Conservation (phyloP, 2,888 invertebrate genomes). For the Zele albiditarsus region DNA sequence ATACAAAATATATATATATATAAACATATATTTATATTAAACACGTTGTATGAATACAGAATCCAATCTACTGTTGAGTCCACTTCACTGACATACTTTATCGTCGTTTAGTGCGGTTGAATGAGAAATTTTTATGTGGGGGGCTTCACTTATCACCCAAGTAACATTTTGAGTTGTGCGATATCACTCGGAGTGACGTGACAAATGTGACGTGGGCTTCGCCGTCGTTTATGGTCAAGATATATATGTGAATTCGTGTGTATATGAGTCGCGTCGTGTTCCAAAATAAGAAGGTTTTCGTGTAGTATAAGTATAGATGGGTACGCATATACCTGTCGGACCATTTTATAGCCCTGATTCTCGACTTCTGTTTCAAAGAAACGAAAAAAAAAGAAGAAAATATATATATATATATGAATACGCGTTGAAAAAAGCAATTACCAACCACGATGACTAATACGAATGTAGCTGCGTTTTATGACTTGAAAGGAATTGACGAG, state of each 20-base stretch:
- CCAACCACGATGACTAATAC: slow-evolving; percentile 1
- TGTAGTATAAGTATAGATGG: neutral
- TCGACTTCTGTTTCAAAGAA: slow-evolving; percentile 2
- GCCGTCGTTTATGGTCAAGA: slow-evolving; percentile 7
- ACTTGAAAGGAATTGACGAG: slow-evolving; percentile 16
- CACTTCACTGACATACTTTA: slow-evolving; percentile 8
- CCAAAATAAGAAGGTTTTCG: slow-evolving; percentile 3
- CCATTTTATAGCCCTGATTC: slow-evolving; percentile 17
- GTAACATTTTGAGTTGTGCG: slow-evolving; percentile 2
- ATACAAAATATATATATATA: neutral
- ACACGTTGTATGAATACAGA: slow-evolving; percentile 4
- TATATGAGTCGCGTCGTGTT: neutral
- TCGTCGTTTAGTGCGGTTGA: neutral
- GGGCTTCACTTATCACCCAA: slow-evolving; percentile 8
- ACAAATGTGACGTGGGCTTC: slow-evolving; percentile 58
- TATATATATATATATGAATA: neutral
- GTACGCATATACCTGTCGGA: neutral
- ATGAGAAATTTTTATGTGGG: slow-evolving; percentile 10
- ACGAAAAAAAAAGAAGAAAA: neutral
- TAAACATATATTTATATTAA: neutral
- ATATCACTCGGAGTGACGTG: slow-evolving; percentile 49
- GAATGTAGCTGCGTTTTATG: slow-evolving; percentile 12
- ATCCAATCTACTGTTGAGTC: neutral
- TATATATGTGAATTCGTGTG: neutral
- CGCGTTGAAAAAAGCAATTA: slow-evolving; percentile 1